Evolutionary conservation across 2,888 invertebrate genomes (phyloP), one percentile per base, ranked within the genome.

Genomic region (Lasioglossum marginatum): DNA sequence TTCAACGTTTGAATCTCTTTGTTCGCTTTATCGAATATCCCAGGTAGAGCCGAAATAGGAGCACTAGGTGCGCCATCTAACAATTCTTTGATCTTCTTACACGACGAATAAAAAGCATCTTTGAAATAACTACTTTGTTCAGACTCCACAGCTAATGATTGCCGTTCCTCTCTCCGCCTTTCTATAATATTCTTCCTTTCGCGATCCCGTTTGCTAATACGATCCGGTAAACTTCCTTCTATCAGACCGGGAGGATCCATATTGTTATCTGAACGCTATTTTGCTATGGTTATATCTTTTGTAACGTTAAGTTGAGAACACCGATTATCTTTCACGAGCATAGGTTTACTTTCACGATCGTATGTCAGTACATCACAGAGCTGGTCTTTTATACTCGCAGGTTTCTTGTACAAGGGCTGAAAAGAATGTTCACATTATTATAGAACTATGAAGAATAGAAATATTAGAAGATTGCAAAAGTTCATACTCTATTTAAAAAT

Each of bases 1-100:
- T 98, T 98, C 84, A 98, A 95, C 86, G 97, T 96, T 91, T 97
- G 97, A 40, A 98, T 96, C 92, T 98, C 97, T 90, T 97, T 96
- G 81, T 97, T 97, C n/a, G 97, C 96, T 74, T 96, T 96, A 85
- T 97, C 97, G 92, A 98, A 97, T 90, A 97, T 96, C 76, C 95
- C 95, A 3, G 96, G 96, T 75, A 97, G 94, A 68, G 96, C 92
- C 80, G 96, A 94, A 81, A 95, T 94, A 92, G 97, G 95, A 85
- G 96, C 93, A 52, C 96, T 95, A 27, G 92, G 90, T 2, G 95
- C 94, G 73, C 93, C 89, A 40, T 95, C 94, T 19, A 98, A 94
- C 84, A 96, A 95, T 74, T 96, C 96, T 94, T 97, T 97, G 82
- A 98, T 96, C 82, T 96, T 96, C 88, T 96, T 96, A 31, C 96